Percentiles rank a stretch among this genome's conserved stretches.
These are phyloP conservation scores for Tuberolachnus salignus DNA, from an alignment of 2,888 invertebrate genomes.

Conservation along the genomic window DNA sequence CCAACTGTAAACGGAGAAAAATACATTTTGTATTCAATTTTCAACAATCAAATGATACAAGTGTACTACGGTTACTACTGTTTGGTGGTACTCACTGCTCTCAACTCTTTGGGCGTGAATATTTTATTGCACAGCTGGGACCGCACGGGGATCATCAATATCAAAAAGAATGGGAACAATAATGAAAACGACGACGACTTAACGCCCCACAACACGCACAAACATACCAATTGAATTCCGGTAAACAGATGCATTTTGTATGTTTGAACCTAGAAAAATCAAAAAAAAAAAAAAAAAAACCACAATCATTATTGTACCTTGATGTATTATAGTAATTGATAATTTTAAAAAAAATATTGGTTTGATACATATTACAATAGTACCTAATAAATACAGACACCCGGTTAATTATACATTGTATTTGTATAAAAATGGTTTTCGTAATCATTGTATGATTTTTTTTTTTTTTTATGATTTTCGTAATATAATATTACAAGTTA, in stretches of 20 bases:
- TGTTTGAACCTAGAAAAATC: conserved; percentile 75
- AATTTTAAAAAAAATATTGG: too few relatives aligned
- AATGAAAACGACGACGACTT: conserved; percentile 89
- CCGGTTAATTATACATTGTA: too few relatives aligned
- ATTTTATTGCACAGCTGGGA: conserved; percentile 71
- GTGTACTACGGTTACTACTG: background rate
- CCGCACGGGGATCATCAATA: conserved; percentile 87
- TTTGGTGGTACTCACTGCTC: conserved; percentile 72
- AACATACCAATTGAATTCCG: conserved; percentile 78
- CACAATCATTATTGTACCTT: too few relatives aligned
- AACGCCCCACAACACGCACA: conserved; percentile 81
- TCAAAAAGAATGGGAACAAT: conserved; percentile 91
- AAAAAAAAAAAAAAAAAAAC: too few relatives aligned
- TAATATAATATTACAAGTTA: too few relatives aligned
- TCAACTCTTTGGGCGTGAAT: conserved; percentile 81
- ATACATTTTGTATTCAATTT: conserved; percentile 3
- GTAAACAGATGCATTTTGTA: conserved; percentile 93
- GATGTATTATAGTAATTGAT: too few relatives aligned
- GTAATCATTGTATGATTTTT: too few relatives aligned
- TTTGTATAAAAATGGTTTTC: too few relatives aligned
- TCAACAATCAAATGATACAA: conserved; percentile 52
- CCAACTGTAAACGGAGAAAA: conserved; percentile 69
- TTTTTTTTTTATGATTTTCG: too few relatives aligned
- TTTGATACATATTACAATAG: too few relatives aligned
- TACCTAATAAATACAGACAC: too few relatives aligned